phyloP scores from a whole-genome alignment of 1,140 invertebrate species.

The Odontomachus brunneus region DNA sequence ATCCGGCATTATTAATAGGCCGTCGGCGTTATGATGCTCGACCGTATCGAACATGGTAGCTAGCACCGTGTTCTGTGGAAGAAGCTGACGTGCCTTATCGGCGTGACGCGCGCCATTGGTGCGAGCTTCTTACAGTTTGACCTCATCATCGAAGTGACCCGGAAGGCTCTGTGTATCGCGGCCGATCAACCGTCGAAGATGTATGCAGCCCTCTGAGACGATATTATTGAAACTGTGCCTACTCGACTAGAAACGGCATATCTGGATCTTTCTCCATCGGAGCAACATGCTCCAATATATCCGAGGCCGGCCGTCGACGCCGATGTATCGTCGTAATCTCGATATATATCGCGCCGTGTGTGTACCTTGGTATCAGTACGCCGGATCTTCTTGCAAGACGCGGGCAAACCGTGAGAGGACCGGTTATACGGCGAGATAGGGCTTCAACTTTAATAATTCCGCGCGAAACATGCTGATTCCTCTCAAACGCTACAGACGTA shows the following conservation, averaged over 20 bases:
- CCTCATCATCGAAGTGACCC: conserved; percentile 53
- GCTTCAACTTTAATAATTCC: conserved; percentile 69
- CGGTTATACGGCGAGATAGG: conserved; percentile 28
- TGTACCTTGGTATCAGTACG: conserved; percentile 54
- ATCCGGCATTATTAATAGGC: conserved; percentile 46
- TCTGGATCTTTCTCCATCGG: conserved; percentile 51
- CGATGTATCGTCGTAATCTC: conserved; percentile 72
- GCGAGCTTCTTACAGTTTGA: conserved; percentile 50
- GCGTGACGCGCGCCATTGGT: background rate
- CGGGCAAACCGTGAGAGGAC: conserved; percentile 47
- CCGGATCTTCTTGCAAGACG: conserved; percentile 43
- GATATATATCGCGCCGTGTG: conserved; percentile 68
- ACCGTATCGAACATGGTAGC: conserved; percentile 32
- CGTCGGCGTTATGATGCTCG: conserved; percentile 40
- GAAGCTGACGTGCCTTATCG: conserved; percentile 46
- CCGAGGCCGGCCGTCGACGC: conserved; percentile 51
- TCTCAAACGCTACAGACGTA: conserved; percentile 4
- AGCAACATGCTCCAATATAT: conserved; percentile 69
- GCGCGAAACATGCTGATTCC: conserved; percentile 31
- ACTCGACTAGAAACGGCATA: conserved; percentile 37
- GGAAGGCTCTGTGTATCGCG: conserved; percentile 13
- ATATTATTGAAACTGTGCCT: conserved; percentile 67
- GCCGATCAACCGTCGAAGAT: conserved; percentile 1
- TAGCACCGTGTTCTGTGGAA: conserved; percentile 31
- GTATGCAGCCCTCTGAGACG: conserved; percentile 7